phyloP scores from a whole-genome alignment of 2,797 vertebrate species.

The Paguma larvata region DNA sequence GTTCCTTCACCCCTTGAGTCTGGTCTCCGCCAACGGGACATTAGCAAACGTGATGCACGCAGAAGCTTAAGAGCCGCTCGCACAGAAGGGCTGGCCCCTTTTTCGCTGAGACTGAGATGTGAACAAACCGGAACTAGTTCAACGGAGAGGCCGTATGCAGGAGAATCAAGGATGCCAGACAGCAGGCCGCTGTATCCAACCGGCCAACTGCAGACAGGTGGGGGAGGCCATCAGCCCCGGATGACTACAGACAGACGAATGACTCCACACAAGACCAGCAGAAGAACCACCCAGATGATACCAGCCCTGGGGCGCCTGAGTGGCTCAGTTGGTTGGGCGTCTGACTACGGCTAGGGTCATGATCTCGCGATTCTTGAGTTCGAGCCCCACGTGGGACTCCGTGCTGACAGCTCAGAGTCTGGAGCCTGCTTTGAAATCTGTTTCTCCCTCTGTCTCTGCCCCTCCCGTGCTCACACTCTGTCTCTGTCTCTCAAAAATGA shows the following conservation, averaged over 20 bases:
- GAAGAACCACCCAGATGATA: neutral
- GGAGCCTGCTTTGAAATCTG: no score
- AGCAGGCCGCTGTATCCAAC: neutral
- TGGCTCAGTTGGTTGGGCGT: no score
- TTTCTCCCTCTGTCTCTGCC: no score
- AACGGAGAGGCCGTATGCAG: neutral
- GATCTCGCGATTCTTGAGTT: no score
- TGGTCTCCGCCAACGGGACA: neutral
- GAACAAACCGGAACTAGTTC: conserved; percentile 3
- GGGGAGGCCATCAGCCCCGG: neutral
- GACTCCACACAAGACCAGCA: conserved; percentile 9
- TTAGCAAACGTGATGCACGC: neutral
- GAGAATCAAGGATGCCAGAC: neutral
- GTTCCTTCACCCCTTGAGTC: conserved; percentile 20
- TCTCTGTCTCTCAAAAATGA: no score
- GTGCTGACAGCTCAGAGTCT: no score
- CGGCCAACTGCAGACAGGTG: neutral
- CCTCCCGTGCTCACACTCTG: no score
- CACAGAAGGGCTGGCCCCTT: neutral
- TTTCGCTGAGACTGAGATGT: neutral
- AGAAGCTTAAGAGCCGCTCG: conserved; percentile 36
- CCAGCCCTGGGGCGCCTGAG: neutral
- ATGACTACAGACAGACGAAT: neutral
- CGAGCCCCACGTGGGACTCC: no score
- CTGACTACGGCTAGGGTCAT: no score